Evolutionary conservation across 2,888 invertebrate species (phyloP), one percentile per base, ranked within the genome.

Genomic region (Xanthorhoe spadicearia): DNA sequence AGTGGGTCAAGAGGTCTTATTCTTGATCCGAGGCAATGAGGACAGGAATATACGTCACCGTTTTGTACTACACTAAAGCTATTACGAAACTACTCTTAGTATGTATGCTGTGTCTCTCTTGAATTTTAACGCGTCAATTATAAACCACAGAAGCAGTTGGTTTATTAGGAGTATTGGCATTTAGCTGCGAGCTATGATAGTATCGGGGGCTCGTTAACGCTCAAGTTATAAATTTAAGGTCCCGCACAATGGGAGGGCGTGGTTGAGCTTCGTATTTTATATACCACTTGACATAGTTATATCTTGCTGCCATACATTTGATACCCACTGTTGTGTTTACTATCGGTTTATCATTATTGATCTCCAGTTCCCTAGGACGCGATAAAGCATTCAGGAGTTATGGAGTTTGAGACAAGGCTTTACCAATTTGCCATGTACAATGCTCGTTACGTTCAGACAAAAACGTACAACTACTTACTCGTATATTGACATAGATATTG

Each of bases 161-260:
- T 78, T 72, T 63, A 66, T 71, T 74, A 81, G 79, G 81, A 23
- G 53, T 56, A 84, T 80, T 75, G 79, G 76, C 75, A 69, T 83
- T 80, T 81, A 80, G 81, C 76, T 80, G 79, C 76, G 69, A 86
- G 84, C 82, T 73, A 73, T 74, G 87, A 91, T 90, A 81, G 73
- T 83, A 90, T 90, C 89, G 74, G 75, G 63, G 69, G 73, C 87
- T 92, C 88, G 89, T 92, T 91, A 90, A 83, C 81, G 85, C 82
- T 78, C 76, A 79, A 87, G 85, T 86, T 87, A 86, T 90, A 89
- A 85, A 89, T 88, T 90, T 87, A 79, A 83, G 78, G 75, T 77
- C 72, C 76, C 72, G 77, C 74, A 89, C 89, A 90, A 90, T 87
- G 82, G 84, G 73, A 75, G 75, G 84, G 87, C 80, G 84, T 81